Conservation (phyloP, 2,888 invertebrate species). For the Ectemnius continuus region DNA sequence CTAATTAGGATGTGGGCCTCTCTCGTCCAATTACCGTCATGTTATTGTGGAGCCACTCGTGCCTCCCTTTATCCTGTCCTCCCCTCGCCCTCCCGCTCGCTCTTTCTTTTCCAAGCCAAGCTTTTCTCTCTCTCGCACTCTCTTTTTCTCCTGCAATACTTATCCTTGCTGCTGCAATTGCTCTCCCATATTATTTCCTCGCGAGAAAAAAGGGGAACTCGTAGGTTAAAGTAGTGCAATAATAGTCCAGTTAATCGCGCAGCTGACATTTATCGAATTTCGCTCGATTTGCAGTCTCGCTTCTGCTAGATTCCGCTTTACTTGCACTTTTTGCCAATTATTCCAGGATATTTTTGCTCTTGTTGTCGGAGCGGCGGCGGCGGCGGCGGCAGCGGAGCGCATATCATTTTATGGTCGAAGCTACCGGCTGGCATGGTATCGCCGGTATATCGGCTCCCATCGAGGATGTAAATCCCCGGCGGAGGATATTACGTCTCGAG, state of each 20-base stretch:
- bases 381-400: neutral
- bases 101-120: constrained; percentile 7
- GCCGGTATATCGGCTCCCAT: constrained; percentile 27
- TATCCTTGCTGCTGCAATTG: too few relatives aligned
- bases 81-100: constrained; percentile 23
- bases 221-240: too few relatives aligned
- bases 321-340: too few relatives aligned
- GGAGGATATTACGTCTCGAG: constrained; percentile 26
- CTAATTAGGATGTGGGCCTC: constrained; percentile 71
- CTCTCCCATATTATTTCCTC: too few relatives aligned
- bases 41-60: constrained; percentile 69
- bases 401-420: neutral
- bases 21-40: constrained; percentile 71
- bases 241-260: too few relatives aligned
- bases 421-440: neutral
- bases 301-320: too few relatives aligned
- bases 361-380: neutral
- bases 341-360: neutral
- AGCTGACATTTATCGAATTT: too few relatives aligned
- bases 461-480: constrained; percentile 31
- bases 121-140: constrained; percentile 16
- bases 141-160: neutral
- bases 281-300: too few relatives aligned
- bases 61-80: constrained; percentile 63
- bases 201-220: too few relatives aligned